Percentiles rank a stretch among this genome's conserved stretches.
phyloP scores from a whole-genome alignment of 2,888 invertebrate species.

The Trichacis sp. region DNA sequence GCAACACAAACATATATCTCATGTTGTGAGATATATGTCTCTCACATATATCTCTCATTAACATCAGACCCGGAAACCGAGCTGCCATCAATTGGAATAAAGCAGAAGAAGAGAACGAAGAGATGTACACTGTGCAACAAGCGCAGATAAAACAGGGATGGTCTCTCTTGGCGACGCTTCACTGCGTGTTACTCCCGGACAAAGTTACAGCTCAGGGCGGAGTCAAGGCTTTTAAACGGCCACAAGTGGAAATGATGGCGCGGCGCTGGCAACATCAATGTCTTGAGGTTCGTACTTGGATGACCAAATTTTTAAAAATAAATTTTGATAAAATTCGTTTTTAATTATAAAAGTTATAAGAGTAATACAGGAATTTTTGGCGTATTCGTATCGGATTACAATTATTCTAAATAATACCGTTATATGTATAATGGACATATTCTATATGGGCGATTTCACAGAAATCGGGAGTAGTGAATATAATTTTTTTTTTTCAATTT shows the following conservation, averaged over 20 bases:
- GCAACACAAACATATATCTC: too few relatives aligned
- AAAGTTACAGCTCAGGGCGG: conserved; percentile 81
- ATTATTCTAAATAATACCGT: too few relatives aligned
- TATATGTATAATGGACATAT: too few relatives aligned
- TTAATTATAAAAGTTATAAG: too few relatives aligned
- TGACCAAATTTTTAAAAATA: background rate
- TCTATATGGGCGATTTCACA: too few relatives aligned
- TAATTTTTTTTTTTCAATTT: too few relatives aligned
- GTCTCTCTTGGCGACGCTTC: conserved; percentile 94
- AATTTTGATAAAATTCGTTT: too few relatives aligned
- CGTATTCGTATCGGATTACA: too few relatives aligned
- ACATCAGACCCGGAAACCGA: conserved; percentile 74
- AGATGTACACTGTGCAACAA: conserved; percentile 86
- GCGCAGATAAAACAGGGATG: conserved; percentile 97
- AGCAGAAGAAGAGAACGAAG: conserved; percentile 85
- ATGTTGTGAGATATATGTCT: too few relatives aligned
- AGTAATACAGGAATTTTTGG: too few relatives aligned
- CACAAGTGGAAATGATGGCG: conserved; percentile 97
- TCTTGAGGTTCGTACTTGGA: conserved; percentile 78
- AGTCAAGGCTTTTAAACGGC: conserved; percentile 88
- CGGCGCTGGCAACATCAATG: conserved; percentile 99
- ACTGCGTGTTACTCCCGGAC: conserved; percentile 95
- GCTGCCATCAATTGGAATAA: conserved; percentile 77
- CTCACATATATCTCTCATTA: too few relatives aligned
- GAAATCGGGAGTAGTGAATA: too few relatives aligned